Evolutionary conservation across 2,888 invertebrate genomes (phyloP).

Genomic region (Steinernema carpocapsae): DNA sequence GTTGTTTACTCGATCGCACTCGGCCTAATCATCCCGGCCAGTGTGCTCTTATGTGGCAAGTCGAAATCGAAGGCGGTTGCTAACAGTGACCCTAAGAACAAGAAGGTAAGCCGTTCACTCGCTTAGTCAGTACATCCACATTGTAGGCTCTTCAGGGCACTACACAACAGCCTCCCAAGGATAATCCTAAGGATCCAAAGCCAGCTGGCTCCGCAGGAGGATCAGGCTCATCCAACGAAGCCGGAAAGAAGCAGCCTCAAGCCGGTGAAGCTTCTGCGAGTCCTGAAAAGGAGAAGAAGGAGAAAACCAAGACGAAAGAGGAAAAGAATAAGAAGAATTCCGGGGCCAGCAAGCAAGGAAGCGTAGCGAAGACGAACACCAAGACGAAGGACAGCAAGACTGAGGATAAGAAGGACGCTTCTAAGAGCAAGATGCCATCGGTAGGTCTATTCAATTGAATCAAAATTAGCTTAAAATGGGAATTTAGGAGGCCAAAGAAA

Average conservation of each 20-base stretch:
- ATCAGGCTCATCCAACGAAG: no score
- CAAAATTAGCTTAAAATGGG: no score
- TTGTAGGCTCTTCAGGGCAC: not conserved
- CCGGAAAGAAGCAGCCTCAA: not conserved
- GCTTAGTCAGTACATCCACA: no score
- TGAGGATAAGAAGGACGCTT: not conserved
- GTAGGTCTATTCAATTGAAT: no score
- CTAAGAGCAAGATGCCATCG: not conserved
- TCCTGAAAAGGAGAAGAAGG: not conserved
- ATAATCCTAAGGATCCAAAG: not conserved
- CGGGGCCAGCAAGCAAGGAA: not conserved
- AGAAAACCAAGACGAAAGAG: not conserved
- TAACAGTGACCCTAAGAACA: not conserved
- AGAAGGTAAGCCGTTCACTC: not conserved
- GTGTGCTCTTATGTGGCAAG: not conserved
- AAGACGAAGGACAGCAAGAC: not conserved
- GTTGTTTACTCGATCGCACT: not conserved
- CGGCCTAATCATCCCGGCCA: not conserved
- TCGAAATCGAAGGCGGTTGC: not conserved
- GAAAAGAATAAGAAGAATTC: not conserved
- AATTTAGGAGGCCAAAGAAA: not conserved
- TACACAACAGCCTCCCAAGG: not conserved
- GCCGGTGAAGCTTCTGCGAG: not conserved
- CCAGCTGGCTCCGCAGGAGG: no score
- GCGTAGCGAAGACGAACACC: not conserved